Evolutionary conservation across 2,888 invertebrate species (phyloP).

Genomic region (Aquatica leii): DNA sequence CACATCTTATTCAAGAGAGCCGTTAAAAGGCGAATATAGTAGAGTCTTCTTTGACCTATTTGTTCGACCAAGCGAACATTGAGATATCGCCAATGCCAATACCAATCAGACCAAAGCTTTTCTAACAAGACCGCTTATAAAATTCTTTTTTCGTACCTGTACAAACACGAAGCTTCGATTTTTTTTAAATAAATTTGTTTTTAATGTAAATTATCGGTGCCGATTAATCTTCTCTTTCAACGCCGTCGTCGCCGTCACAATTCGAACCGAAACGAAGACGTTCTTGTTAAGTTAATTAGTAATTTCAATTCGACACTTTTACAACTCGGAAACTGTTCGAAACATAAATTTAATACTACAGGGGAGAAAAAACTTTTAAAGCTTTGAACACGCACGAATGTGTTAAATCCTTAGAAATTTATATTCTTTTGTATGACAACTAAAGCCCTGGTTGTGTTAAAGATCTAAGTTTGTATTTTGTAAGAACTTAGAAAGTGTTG

Average conservation of each 20-base stretch:
- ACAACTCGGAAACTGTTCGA: constrained; percentile 18
- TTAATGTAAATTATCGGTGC: neutral
- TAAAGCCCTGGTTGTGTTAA: constrained; percentile 35
- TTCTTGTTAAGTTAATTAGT: constrained; percentile 24
- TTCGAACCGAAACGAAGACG: neutral
- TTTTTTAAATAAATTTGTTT: neutral
- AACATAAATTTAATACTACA: constrained; percentile 20
- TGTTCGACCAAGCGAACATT: constrained; percentile 48
- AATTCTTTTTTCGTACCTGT: neutral
- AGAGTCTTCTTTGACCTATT: constrained; percentile 49
- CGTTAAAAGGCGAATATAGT: constrained; percentile 48
- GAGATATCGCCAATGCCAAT: constrained; percentile 51
- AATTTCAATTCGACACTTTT: constrained; percentile 24
- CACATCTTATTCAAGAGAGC: constrained; percentile 46
- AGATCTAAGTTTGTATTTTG: constrained; percentile 34
- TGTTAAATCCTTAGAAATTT: constrained; percentile 37
- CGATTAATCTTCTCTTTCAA: neutral
- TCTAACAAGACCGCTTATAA: constrained; percentile 21
- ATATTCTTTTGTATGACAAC: constrained; percentile 38
- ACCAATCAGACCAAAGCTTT: constrained; percentile 44
- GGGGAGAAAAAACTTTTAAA: constrained; percentile 23
- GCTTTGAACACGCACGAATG: constrained; percentile 35
- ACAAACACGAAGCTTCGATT: no score
- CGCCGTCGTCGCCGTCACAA: no score
- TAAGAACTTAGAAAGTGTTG: constrained; percentile 36